phyloP scores from a whole-genome alignment of 1,140 invertebrate species.

The Vollenhovia emeryi region DNA sequence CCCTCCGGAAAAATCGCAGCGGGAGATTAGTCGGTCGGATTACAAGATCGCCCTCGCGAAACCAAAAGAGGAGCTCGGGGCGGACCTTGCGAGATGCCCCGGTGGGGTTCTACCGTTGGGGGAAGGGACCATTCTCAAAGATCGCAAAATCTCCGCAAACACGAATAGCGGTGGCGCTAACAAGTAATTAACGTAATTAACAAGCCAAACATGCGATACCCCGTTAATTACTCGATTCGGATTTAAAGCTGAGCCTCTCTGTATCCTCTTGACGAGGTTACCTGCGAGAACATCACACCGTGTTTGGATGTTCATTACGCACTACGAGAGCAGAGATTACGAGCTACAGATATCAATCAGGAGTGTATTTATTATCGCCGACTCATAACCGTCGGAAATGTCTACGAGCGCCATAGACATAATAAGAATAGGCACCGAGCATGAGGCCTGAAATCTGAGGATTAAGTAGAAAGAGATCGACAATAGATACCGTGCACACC shows the following conservation, averaged over 20 bases:
- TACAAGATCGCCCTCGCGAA: constrained; percentile 1
- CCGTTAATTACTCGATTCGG: constrained; percentile 66
- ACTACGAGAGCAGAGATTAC: not conserved
- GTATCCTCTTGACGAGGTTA: not conserved
- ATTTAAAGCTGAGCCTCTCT: not conserved
- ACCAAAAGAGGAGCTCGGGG: not conserved
- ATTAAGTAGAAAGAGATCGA: too few relatives aligned
- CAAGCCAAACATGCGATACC: constrained; percentile 9
- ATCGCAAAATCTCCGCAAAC: constrained; percentile 59
- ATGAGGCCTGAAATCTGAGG: too few relatives aligned
- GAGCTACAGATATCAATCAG: not conserved
- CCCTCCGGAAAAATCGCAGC: constrained; percentile 16
- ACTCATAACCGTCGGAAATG: not conserved
- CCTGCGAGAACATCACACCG: not conserved
- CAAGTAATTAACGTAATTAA: constrained; percentile 66
- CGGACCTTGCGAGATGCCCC: not conserved
- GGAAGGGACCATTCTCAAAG: not conserved
- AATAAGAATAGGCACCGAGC: too few relatives aligned
- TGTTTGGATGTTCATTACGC: not conserved
- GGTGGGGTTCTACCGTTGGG: not conserved
- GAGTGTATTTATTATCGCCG: not conserved
- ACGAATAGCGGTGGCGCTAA: constrained; percentile 28
- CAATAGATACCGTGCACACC: too few relatives aligned
- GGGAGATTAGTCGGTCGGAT: constrained; percentile 37
- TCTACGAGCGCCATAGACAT: not conserved